These are phyloP conservation scores for Engystomops pustulosus DNA, from an alignment of 2,113 vertebrate species.

Conservation along the genomic window DNA sequence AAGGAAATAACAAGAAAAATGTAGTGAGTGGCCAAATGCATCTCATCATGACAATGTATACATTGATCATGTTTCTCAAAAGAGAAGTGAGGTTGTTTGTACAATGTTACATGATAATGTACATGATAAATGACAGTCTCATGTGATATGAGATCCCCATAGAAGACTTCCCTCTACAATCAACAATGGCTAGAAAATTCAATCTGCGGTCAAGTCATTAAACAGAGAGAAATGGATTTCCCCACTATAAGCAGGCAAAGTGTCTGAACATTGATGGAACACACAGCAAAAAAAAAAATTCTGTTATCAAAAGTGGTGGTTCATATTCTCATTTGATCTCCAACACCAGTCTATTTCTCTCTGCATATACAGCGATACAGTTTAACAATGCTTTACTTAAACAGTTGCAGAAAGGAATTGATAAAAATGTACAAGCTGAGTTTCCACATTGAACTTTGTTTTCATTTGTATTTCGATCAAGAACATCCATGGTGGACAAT, in stretches of 20 bases:
- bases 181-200: background rate
- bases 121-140: background rate
- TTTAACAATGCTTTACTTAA: background rate
- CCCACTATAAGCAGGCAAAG: background rate
- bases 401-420: background rate
- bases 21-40: slow-evolving; percentile 5
- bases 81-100: background rate
- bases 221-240: background rate
- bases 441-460: too few species aligned
- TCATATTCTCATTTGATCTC: background rate
- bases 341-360: background rate
- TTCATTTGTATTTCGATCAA: too few species aligned
- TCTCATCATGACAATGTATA: background rate
- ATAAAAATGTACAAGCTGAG: too few species aligned
- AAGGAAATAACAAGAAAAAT: background rate
- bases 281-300: background rate
- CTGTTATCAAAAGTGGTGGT: too few species aligned
- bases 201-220: background rate
- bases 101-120: slow-evolving; percentile 13
- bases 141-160: background rate
- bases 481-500: too few species aligned
- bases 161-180: background rate
- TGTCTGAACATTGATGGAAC: background rate
- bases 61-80: slow-evolving; percentile 15
- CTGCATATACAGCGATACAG: background rate